These are phyloP conservation scores for Drosophila virilis DNA, from an alignment of 1,140 invertebrate genomes.

Conservation along the genomic window DNA sequence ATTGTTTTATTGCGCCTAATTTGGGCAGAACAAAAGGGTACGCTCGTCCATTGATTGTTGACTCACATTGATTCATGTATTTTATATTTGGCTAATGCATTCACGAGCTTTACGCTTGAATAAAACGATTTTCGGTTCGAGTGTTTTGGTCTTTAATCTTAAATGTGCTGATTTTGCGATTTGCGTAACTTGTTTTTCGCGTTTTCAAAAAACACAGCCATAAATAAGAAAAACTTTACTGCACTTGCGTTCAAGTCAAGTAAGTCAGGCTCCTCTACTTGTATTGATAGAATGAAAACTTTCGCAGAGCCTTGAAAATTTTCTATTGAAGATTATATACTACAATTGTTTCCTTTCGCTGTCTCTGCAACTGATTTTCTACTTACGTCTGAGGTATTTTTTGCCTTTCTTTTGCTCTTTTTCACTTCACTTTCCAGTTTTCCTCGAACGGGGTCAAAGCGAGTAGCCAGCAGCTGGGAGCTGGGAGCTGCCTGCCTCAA, in stretches of 20 bases:
- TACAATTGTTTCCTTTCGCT: constrained; percentile 11
- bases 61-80: constrained; percentile 34
- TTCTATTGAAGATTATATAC: constrained; percentile 42
- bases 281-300: constrained; percentile 19
- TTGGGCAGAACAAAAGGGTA: constrained; percentile 31
- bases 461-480: constrained; percentile 18
- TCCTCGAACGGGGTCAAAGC: constrained; percentile 18
- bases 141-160: background rate
- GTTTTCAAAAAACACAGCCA: constrained; percentile 65
- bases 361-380: constrained; percentile 24
- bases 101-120: constrained; percentile 27
- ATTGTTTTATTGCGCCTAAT: constrained; percentile 51
- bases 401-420: background rate
- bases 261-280: background rate
- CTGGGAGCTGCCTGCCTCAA: background rate
- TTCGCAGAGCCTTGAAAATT: constrained; percentile 35
- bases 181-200: constrained; percentile 69
- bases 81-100: constrained; percentile 31
- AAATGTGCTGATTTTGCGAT: constrained; percentile 28
- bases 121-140: constrained; percentile 6
- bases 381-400: background rate
- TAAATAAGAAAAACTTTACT: constrained; percentile 63
- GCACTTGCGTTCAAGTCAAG: constrained; percentile 9
- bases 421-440: constrained; percentile 6
- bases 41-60: constrained; percentile 5